Conservation (phyloP, 2,797 vertebrate species). For the Orientallactaga sibirica region DNA sequence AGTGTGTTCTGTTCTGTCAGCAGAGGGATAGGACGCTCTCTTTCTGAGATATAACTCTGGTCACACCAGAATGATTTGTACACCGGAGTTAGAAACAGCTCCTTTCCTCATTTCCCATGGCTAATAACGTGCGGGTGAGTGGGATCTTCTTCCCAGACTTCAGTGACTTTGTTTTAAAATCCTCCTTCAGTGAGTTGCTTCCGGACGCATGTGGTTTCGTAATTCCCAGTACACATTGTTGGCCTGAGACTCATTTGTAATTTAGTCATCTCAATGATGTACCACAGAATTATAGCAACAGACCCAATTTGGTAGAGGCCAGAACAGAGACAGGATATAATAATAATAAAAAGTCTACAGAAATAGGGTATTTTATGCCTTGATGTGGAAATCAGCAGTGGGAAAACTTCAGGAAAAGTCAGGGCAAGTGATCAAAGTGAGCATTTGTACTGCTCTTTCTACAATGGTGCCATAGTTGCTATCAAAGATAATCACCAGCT, state of each 20-base stretch:
- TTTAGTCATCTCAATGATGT: slow-evolving; percentile 13
- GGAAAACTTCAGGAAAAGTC: slow-evolving; percentile 43
- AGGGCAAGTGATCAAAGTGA: neutral
- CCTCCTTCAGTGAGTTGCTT: slow-evolving; percentile 16
- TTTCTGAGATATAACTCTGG: slow-evolving; percentile 54
- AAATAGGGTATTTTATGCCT: neutral
- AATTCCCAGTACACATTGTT: slow-evolving; percentile 31
- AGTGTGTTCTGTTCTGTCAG: slow-evolving; percentile 23
- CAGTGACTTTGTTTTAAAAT: slow-evolving; percentile 64
- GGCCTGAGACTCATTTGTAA: slow-evolving; percentile 48
- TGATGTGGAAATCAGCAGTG: neutral
- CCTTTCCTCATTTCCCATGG: slow-evolving; percentile 57
- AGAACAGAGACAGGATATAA: neutral
- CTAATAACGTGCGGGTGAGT: slow-evolving; percentile 73
- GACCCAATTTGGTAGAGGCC: neutral
- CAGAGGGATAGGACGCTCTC: neutral
- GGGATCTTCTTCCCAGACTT: slow-evolving; percentile 20
- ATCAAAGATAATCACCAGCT: neutral
- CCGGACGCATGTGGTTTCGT: slow-evolving; percentile 10
- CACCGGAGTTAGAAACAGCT: slow-evolving; percentile 63
- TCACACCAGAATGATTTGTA: slow-evolving; percentile 68
- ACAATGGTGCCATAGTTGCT: neutral
- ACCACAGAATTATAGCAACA: neutral
- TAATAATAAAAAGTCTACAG: neutral
- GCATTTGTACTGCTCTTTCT: neutral